Base-by-base conservation (phyloP, 1,140 invertebrate genomes). In the Anoplophora glabripennis region DNA sequence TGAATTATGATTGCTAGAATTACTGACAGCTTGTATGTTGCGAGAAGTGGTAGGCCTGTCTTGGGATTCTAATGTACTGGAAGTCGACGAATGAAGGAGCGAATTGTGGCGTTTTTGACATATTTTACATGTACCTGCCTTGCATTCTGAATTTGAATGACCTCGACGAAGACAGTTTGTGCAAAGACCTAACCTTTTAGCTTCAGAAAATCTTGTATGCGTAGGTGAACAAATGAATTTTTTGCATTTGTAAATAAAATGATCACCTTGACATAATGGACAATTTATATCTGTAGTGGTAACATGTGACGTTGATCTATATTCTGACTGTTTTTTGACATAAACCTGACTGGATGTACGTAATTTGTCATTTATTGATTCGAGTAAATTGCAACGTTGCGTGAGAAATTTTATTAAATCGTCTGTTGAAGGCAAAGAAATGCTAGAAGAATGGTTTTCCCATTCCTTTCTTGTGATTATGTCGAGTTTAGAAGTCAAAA, bases 341-440 rank as follows among this genome's bases (percentile, higher is more conserved):
- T 14, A 48, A 28, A 46, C 44, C 4, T 17, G 21, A 48, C 48
- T 54, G 12, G 12, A 17, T 44, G 37, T 7, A n/a, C 12, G 11
- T 1, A n/a, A 5, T 34, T 55, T 51, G 3, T 11, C 40, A 28
- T 59, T 21, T 17, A 59, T 35, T 33, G 57, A 12, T 48, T 59
- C 57, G 8, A 59, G 44, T n/a, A 44, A 41, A 21, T 59, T 51
- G 17, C 57, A 59, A 7, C 51, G 11, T 56, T 57, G 49, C 10
- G 36, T n/a, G 15, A 57, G 28, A 36, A 57, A 57, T 5, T 57
- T 38, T n/a, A 9, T 34, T 9, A 59, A 54, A 15, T 53, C 48
- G 3, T 59, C 37, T 10, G 40, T 42, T 42, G 14, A 56, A 7
- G 57, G 57, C 1, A 41, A 40, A 8, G 3, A 1, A 12, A 56